Percentiles rank a stretch among this genome's conserved stretches.
Evolutionary conservation across 2,888 invertebrate species (phyloP).

Genomic region (Lordiphosa andalusiaca): DNA sequence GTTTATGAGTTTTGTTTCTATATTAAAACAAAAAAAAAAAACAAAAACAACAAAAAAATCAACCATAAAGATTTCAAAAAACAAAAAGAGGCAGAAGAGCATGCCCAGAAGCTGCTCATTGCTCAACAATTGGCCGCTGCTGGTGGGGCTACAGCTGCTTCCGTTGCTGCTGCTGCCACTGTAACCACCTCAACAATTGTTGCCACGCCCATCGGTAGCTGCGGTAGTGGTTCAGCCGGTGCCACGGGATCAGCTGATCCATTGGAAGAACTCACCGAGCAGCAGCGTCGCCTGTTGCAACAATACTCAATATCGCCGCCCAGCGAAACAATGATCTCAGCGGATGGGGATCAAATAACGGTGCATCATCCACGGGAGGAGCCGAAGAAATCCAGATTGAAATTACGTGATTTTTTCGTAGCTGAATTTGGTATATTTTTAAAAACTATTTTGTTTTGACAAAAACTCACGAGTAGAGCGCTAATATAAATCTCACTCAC

Average conservation of each 20-base stretch:
- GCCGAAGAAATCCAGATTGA: constrained; percentile 88
- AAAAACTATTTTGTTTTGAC: constrained; percentile 16
- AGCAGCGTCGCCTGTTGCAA: constrained; percentile 75
- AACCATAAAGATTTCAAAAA: constrained; percentile 74
- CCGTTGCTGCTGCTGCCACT: constrained; percentile 28
- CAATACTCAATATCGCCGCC: constrained; percentile 75
- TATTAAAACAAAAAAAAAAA: constrained; percentile 10
- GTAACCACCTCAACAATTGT: constrained; percentile 15
- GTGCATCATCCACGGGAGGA: constrained; percentile 87
- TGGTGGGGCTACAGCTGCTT: constrained; percentile 34
- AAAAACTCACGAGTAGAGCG: background rate
- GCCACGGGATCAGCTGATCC: constrained; percentile 38
- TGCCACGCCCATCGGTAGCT: constrained; percentile 19
- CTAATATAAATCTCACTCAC: too few species aligned
- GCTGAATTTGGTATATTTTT: constrained; percentile 87
- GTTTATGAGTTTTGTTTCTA: constrained; percentile 7
- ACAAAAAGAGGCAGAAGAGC: constrained; percentile 79
- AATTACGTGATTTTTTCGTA: constrained; percentile 92
- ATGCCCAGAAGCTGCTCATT: constrained; percentile 77
- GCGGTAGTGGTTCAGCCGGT: constrained; percentile 9
- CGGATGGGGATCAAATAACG: constrained; percentile 79
- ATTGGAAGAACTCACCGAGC: constrained; percentile 73
- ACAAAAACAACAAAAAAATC: background rate
- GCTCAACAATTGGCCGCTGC: constrained; percentile 73
- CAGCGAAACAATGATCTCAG: constrained; percentile 78